Evolutionary conservation across 2,113 vertebrate genomes (phyloP).

Genomic region (Rhynchopsitta pachyrhyncha): DNA sequence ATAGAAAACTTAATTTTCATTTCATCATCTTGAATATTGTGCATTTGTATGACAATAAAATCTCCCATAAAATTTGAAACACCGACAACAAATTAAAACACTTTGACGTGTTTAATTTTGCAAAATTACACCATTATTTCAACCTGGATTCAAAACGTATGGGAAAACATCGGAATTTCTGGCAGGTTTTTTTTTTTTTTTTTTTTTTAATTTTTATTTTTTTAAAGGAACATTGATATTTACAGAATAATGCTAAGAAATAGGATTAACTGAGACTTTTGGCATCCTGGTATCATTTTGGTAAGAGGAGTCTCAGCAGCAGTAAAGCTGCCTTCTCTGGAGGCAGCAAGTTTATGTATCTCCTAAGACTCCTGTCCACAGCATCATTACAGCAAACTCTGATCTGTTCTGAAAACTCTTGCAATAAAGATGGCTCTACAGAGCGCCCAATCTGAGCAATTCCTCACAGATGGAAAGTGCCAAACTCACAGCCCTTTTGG

Average conservation of each 20-base stretch:
- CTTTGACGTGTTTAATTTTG: neutral
- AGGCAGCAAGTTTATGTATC: neutral
- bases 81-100: neutral
- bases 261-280: neutral
- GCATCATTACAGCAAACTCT: neutral
- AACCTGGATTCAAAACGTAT: neutral
- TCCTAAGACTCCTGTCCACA: fast-evolving
- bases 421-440: neutral
- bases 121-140: neutral
- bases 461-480: neutral
- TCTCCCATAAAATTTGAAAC: neutral
- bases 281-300: neutral
- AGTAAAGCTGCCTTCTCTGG: neutral
- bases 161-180: neutral
- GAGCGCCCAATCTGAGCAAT: fast-evolving
- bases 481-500: fast-evolving
- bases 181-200: neutral
- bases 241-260: neutral
- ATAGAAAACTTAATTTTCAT: neutral
- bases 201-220: too few species aligned
- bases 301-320: neutral
- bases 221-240: neutral
- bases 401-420: neutral
- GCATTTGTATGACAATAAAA: neutral
- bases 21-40: neutral